Percentiles rank a stretch among this genome's conserved stretches.
Evolutionary conservation across 2,113 vertebrate species (phyloP).

Genomic region (Gobio gobio): DNA sequence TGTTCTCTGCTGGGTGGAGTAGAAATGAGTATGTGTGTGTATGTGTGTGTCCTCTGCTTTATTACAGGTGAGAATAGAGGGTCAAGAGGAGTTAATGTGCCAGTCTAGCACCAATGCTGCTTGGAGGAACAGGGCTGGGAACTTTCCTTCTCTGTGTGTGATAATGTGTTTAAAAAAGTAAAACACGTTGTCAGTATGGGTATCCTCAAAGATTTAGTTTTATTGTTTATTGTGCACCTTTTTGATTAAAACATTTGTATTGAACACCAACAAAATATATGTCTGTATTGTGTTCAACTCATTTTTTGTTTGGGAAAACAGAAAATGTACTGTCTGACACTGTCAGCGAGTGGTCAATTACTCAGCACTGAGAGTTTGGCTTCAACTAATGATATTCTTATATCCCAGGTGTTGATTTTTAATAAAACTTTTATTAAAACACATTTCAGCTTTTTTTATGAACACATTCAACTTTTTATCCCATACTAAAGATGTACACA

Average conservation of each 20-base stretch:
- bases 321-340: neutral
- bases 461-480: neutral
- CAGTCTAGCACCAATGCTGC: constrained; percentile 56
- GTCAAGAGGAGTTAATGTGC: constrained; percentile 64
- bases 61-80: constrained; percentile 69
- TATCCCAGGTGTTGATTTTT: neutral
- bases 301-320: neutral
- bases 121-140: constrained; percentile 43
- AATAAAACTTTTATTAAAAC: neutral
- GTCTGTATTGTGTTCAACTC: neutral
- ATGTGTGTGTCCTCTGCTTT: constrained; percentile 67
- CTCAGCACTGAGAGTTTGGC: neutral
- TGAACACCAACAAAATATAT: neutral
- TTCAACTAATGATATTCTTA: neutral
- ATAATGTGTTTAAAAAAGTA: constrained; percentile 12
- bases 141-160: constrained; percentile 4
- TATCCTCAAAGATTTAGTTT: neutral
- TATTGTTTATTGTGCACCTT: constrained; percentile 4
- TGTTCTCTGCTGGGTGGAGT: constrained; percentile 68
- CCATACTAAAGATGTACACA: neutral
- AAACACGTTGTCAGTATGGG: neutral
- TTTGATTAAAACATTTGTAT: neutral
- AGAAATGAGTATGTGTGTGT: constrained; percentile 44
- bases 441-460: neutral
- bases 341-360: constrained; percentile 23